Percentiles rank a stretch among this genome's conserved stretches.
phyloP scores from a whole-genome alignment of 2,888 invertebrate species.

The Philopedon plagiatum region DNA sequence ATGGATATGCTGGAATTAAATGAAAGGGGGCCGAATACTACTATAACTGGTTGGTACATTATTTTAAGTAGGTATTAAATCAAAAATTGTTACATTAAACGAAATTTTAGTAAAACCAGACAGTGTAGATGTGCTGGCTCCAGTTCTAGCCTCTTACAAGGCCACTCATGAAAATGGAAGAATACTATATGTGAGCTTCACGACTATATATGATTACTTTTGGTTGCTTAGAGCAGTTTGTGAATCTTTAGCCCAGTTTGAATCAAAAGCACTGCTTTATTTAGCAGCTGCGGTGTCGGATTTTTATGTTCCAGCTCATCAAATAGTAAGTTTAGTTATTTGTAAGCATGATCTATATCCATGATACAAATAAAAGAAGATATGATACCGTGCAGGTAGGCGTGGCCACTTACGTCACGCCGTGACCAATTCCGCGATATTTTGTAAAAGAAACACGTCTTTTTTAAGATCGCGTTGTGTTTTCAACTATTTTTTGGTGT shows the following conservation, averaged over 20 bases:
- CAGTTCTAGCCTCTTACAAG: constrained; percentile 83
- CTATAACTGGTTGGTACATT: constrained; percentile 73
- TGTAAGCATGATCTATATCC: no score
- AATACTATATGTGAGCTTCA: constrained; percentile 84
- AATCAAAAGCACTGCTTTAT: constrained; percentile 85
- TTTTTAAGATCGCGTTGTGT: no score
- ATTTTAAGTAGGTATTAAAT: background rate
- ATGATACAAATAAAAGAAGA: no score
- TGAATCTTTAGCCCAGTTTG: constrained; percentile 80
- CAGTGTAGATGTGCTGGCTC: constrained; percentile 80
- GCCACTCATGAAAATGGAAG: constrained; percentile 82
- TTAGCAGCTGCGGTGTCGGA: constrained; percentile 99
- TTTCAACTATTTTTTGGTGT: no score
- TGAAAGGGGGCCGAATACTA: constrained; percentile 76
- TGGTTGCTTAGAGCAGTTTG: constrained; percentile 90
- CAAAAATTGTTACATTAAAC: no score
- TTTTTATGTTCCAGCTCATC: constrained; percentile 94
- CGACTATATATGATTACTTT: constrained; percentile 92
- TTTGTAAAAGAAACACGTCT: no score
- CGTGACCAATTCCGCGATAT: no score
- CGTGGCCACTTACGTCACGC: no score
- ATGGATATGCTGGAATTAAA: constrained; percentile 83
- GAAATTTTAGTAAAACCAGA: constrained; percentile 79
- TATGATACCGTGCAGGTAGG: no score
- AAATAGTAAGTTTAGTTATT: constrained; percentile 82